Percentiles rank a stretch among this genome's conserved stretches.
phyloP scores from a whole-genome alignment of 1,140 invertebrate species.

The Eupristina koningsbergeri region DNA sequence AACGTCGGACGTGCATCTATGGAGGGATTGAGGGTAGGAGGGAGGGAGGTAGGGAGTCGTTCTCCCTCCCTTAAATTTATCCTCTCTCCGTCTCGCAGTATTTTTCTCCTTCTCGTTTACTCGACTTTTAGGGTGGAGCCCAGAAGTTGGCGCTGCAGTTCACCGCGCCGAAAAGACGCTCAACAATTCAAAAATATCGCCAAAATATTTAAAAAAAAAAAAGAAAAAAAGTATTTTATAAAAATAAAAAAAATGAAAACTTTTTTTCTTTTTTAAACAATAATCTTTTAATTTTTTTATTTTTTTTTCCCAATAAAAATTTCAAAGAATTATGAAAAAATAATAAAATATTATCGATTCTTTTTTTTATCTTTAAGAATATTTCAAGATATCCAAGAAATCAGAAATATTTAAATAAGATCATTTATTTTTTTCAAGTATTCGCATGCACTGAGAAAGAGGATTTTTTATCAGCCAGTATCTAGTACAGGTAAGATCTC shows the following conservation, averaged over 20 bases:
- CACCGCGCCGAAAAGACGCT: slow-evolving; percentile 50
- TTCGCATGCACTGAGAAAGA: too few species aligned
- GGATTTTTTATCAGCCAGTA: too few species aligned
- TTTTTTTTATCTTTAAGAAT: background rate
- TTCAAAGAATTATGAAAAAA: slow-evolving; percentile 24
- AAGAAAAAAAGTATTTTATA: slow-evolving; percentile 49
- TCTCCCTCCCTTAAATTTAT: background rate
- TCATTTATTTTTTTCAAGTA: too few species aligned
- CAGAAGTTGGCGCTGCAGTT: slow-evolving; percentile 58
- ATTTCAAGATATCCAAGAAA: too few species aligned
- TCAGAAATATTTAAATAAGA: too few species aligned
- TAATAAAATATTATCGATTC: too few species aligned
- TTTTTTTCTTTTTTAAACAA: background rate
- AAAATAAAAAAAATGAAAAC: slow-evolving; percentile 35
- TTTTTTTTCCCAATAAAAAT: slow-evolving; percentile 8
- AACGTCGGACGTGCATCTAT: background rate
- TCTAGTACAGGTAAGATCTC: too few species aligned
- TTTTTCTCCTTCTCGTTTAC: slow-evolving; percentile 51
- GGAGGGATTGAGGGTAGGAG: too few species aligned
- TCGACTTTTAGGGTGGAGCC: slow-evolving; percentile 69
- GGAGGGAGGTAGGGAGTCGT: too few species aligned
- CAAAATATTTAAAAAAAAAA: slow-evolving; percentile 48
- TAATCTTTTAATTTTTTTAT: slow-evolving; percentile 12
- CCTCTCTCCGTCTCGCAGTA: slow-evolving; percentile 54
- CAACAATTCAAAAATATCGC: slow-evolving; percentile 51